Conservation (phyloP, 23 tunicate species). For the Diplosoma virens region DNA sequence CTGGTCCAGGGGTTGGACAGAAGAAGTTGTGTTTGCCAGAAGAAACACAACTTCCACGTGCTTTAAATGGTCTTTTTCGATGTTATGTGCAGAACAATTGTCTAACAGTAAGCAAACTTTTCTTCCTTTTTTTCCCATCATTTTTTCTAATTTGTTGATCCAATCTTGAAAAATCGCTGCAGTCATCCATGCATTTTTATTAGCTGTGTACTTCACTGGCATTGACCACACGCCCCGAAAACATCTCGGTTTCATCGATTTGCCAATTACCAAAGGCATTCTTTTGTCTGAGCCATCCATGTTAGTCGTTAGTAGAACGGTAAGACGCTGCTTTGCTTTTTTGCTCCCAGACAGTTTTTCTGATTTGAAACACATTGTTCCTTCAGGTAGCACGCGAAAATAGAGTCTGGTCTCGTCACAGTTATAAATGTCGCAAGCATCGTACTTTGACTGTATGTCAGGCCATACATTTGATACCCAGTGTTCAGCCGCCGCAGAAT, state of each 20-base stretch:
- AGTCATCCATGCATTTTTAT: constrained; percentile 27
- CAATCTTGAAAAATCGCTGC: constrained; percentile 15
- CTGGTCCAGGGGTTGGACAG: constrained; percentile 33
- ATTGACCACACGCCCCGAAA: constrained; percentile 20
- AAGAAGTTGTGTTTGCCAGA: constrained; percentile 26
- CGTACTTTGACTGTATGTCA: constrained; percentile 9
- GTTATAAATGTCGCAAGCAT: background rate
- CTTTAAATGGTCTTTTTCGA: background rate
- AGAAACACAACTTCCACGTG: constrained; percentile 22
- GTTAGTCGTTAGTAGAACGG: constrained; percentile 11
- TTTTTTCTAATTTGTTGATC: background rate
- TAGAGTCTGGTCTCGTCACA: too few relatives aligned
- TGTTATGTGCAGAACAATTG: constrained; percentile 25
- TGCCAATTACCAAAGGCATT: constrained; percentile 18
- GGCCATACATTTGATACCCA: constrained; percentile 30
- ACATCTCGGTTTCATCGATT: constrained; percentile 24
- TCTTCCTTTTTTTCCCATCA: constrained; percentile 9
- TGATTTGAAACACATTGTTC: constrained; percentile 25
- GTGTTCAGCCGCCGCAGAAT: constrained; percentile 37
- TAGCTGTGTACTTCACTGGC: constrained; percentile 8
- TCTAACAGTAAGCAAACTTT: constrained; percentile 30
- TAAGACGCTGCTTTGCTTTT: constrained; percentile 29
- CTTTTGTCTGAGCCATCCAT: constrained; percentile 36
- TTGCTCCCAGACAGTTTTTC: constrained; percentile 24
- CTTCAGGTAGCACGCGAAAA: too few relatives aligned